A percentile compares a stretch with the other conserved stretches of the same genome.
These are phyloP conservation scores for Serripes groenlandicus DNA, from an alignment of 2,888 invertebrate species.

Conservation along the genomic window DNA sequence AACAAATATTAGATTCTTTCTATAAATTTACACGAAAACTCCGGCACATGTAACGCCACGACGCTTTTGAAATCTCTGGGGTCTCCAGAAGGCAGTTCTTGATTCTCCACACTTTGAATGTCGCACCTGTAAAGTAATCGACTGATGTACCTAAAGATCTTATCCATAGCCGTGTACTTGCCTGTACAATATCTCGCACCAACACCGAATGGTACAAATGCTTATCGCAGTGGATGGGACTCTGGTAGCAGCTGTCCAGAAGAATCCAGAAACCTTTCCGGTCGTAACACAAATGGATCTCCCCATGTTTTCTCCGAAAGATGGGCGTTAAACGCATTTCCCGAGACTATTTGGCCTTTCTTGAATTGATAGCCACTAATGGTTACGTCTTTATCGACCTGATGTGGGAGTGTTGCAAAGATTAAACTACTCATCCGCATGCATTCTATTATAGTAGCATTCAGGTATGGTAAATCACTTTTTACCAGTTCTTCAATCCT, in stretches of 20 bases:
- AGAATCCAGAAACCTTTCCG: conserved; percentile 1
- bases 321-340: neutral
- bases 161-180: conserved; percentile 4
- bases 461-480: neutral
- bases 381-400: neutral
- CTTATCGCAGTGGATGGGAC: neutral
- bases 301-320: neutral
- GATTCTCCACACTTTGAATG: neutral
- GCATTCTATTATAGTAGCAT: neutral
- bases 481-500: neutral
- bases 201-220: conserved; percentile 1
- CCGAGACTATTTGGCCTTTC: neutral
- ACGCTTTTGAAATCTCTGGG: conserved; percentile 1
- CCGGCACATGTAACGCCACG: neutral
- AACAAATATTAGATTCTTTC: no score
- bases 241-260: neutral
- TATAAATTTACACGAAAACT: neutral
- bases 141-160: neutral
- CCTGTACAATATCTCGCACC: neutral
- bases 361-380: neutral
- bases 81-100: neutral
- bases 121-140: neutral
- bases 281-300: neutral
- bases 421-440: conserved; percentile 1
- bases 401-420: neutral